Base-by-base conservation (phyloP, 2,113 vertebrate genomes). In the Micronisus gabar region DNA sequence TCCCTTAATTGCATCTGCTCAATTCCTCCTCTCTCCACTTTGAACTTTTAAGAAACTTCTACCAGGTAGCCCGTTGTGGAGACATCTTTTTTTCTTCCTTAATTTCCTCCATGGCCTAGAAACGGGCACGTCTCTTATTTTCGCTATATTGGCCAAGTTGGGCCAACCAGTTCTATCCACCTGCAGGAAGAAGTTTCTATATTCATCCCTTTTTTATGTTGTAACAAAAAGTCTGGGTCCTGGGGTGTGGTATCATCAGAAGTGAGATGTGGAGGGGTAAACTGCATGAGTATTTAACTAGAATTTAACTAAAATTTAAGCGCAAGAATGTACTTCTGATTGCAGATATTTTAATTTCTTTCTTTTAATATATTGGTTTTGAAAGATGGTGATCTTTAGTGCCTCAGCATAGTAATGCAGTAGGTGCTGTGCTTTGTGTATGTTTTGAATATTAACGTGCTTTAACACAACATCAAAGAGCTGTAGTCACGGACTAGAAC, bases 221-320 rank as follows among this genome's bases (percentile, higher is more conserved):
- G 32, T 13, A 65, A 43, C 15, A 19, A 76, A 45, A 58, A 4
- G 3, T 43, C 22, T 23, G 65, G 22, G 23, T n/a, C 30, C 27
- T 34, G n/a, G 11, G 3, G 32, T 1, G 9, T 13, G 43, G 9
- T 17, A 2, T 11, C 2, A 0, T 48, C 32, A 34, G 3, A 41
- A 55, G 15, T 21, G 48, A 62, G 63, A 29, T 30, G 41, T 1
- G 3, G 62, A 63, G 32, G 13, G 55, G 23, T 50, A 38, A 50
- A 71, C 2, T 13, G 11, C 14, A 2, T 10, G 23, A 59, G 16
- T 23, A 8, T 13, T 48, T 52, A 63, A 8, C 20, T 30, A 16
- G 12, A 45, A 27, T 29, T n/a, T 21, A 25, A 7, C 15, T 15
- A 15, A 29, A 47, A 26, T 27, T 22, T 13, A 27, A 21, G 20